Base-by-base conservation (phyloP, 2,113 vertebrate species). In the Elephas maximus region DNA sequence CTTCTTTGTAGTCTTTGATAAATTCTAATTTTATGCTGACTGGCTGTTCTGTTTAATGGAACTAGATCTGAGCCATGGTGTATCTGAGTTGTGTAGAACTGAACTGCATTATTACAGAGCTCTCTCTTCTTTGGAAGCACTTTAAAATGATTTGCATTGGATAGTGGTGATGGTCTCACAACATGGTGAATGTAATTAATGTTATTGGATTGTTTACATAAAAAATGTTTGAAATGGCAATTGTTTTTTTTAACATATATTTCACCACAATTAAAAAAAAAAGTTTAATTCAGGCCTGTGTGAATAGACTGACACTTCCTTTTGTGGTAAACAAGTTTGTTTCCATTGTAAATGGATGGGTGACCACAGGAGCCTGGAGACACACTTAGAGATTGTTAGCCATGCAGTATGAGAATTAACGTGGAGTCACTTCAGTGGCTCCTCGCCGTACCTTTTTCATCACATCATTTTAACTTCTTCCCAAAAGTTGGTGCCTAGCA, bases 401-500 rank as follows among this genome's bases (percentile, higher is more conserved):
- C 28, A 11, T 30, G 51, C 24, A 1, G 1, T 8, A 30, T 62
- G 51, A 85, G 86, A 88, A 81, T 92, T 67, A 69, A 82, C 20
- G 3, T 23, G 17, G 73, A 67, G 14, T 48, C 18, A 5, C 69
- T 95, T 92, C 63, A 91, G 53, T 77, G 94, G 41, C 57, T 84
- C 51, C 71, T 98, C 37, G 2, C 92, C 89, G 20, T 94, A 74
- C 78, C 45, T 65, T 41, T 98, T 93, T 93, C 80, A 88, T 77
- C 81, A 78, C 89, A 92, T 88, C 95, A 97, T 98, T 98, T 96
- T 94, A 98, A 97, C 92, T 98, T 97, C 76, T 80, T 96, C 96
- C n/a, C 20, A 33, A 83, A 98, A 98, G 98, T 98, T 97, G 92
- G 88, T 98, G 94, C 92, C 97, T 98, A 95, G 79, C 97, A 95